A percentile compares a stretch with the other conserved stretches of the same genome.
phyloP scores from a whole-genome alignment of 2,797 vertebrate genomes.

The Microctenopoma stevenorrisi region DNA sequence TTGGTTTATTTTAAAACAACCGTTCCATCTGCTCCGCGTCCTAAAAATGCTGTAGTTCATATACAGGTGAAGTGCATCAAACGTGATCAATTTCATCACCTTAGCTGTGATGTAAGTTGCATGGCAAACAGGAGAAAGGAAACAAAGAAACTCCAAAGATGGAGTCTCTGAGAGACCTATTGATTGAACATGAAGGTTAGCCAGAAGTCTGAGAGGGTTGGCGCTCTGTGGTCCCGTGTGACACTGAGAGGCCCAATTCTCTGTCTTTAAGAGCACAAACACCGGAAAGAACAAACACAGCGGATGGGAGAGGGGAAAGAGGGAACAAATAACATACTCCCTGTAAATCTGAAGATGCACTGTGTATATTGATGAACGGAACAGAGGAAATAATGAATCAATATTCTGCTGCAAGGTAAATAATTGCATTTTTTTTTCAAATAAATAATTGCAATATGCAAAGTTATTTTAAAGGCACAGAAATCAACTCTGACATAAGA shows the following conservation, averaged over 20 bases:
- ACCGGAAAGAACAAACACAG: conserved; percentile 70
- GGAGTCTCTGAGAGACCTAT: conserved; percentile 74
- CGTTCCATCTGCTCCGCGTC: conserved; percentile 18
- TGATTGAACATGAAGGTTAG: conserved; percentile 83
- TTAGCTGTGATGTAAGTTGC: conserved; percentile 69
- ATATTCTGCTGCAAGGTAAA: no score
- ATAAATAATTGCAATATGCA: conserved; percentile 54
- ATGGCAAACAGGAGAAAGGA: conserved; percentile 63
- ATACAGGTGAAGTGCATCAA: conserved; percentile 59
- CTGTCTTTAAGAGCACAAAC: conserved; percentile 66
- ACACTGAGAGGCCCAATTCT: conserved; percentile 57
- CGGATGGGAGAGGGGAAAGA: conserved; percentile 56
- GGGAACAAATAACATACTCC: conserved; percentile 33
- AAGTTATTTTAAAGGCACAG: conserved; percentile 80
- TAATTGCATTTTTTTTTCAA: neutral
- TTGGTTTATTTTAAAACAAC: conserved; percentile 7
- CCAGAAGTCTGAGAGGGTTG: conserved; percentile 75
- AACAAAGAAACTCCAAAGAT: conserved; percentile 74
- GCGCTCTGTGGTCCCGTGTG: conserved; percentile 68
- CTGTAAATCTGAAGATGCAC: conserved; percentile 29
- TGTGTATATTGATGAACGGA: conserved; percentile 42
- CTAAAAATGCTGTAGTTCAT: conserved; percentile 43
- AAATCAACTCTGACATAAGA: conserved; percentile 52
- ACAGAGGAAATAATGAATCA: neutral
- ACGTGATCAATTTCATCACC: conserved; percentile 80